Conservation (phyloP, 1,140 invertebrate genomes). For the Meteorus sp. region DNA sequence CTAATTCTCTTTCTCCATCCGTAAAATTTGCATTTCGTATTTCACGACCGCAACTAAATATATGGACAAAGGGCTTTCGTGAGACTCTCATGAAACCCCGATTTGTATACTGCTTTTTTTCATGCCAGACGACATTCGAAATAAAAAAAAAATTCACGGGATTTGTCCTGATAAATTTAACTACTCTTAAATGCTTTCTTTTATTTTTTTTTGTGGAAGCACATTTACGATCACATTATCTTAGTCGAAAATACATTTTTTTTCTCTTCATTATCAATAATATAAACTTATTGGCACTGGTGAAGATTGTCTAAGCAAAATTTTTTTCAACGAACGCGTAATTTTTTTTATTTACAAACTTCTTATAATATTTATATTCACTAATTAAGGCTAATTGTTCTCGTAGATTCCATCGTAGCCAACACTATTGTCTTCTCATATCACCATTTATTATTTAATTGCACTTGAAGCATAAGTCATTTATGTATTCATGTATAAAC, state of each 20-base stretch:
- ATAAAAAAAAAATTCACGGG: too few species aligned
- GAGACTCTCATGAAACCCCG: background rate
- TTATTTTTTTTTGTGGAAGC: background rate
- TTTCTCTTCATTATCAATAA: background rate
- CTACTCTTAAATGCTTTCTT: background rate
- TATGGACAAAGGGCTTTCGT: background rate
- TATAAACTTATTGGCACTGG: too few species aligned
- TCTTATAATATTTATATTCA: background rate
- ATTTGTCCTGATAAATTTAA: background rate
- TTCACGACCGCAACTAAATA: background rate
- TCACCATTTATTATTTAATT: constrained; percentile 2
- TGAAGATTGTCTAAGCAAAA: too few species aligned
- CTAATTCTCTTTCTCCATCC: background rate
- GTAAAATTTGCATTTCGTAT: background rate
- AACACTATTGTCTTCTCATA: background rate
- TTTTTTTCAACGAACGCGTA: too few species aligned
- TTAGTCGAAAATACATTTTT: background rate
- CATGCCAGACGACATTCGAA: too few species aligned
- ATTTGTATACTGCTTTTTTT: background rate
- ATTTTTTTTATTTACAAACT: too few species aligned
- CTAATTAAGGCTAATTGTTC: background rate
- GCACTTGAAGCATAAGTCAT: constrained; percentile 3
- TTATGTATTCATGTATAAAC: background rate
- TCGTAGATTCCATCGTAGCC: background rate
- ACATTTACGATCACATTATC: background rate